A percentile compares a stretch with the other conserved stretches of the same genome.
Conservation (phyloP, 2,113 vertebrate species). For the Microtus richardsoni region DNA sequence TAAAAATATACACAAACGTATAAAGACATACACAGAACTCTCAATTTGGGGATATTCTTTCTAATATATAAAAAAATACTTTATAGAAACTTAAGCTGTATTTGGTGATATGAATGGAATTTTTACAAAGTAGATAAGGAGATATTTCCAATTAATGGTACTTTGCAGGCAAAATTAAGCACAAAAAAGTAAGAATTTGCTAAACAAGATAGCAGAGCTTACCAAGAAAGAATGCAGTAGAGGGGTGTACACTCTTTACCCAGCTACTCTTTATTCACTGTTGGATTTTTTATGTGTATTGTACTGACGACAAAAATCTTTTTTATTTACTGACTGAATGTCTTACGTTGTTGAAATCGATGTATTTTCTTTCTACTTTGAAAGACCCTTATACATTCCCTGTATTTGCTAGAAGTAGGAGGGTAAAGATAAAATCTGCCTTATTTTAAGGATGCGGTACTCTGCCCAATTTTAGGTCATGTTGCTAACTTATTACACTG, state of each 20-base stretch:
- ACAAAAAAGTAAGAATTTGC: neutral
- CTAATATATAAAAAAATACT: neutral
- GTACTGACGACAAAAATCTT: neutral
- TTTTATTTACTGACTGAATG: neutral
- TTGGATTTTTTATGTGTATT: neutral
- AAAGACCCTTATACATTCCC: neutral
- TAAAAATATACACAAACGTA: neutral
- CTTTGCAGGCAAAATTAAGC: neutral
- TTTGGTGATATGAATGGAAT: neutral
- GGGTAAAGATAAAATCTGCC: neutral
- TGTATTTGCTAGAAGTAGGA: neutral
- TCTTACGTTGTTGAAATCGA: neutral
- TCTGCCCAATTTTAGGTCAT: neutral
- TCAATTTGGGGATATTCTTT: neutral
- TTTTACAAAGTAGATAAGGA: neutral
- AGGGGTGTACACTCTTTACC: neutral
- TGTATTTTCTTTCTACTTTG: neutral
- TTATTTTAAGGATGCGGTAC: neutral
- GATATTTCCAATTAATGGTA: neutral
- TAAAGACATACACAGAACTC: neutral
- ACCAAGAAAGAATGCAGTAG: neutral
- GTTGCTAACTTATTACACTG: neutral
- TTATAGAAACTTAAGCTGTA: neutral
- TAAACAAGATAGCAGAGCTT: neutral
- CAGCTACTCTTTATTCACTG: neutral